Base-by-base conservation (phyloP, 2,797 vertebrate species). In the Acrossocheilus wenchowensis region DNA sequence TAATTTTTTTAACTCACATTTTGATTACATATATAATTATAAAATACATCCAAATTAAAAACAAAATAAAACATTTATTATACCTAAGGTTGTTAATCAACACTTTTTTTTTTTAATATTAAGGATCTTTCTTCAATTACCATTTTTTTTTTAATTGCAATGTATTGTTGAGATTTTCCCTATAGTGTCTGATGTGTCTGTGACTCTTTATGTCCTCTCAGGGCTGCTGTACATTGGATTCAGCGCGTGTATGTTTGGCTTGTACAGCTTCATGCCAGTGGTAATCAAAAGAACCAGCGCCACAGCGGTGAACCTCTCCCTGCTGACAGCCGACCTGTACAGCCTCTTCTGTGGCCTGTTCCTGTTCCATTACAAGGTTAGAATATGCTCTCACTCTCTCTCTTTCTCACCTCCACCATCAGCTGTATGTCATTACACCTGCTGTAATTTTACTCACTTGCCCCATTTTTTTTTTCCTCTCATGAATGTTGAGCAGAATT, bases 181-280 rank as follows among this genome's bases (percentile, higher is more conserved):
- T 60, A 9, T 26, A 12, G 10, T 12, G n/a, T 26, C 60, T 23
- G 52, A n/a, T 43, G 30, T 74, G 30, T 12, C 12, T 57, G 6
- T 50, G 21, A 10, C 2, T 64, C 19, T 72, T 62, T 34, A 26
- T 82, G 39, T 88, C 39, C 19, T 39, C 48, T 0, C 92, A 99
- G 97, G 98, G 41, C 94, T 99, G 78, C 95, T 99, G 82, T 98
- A 98, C 1, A 93, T 97, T 0, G 97, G 96, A 79, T 99, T 98
- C 88, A 98, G 97, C 14, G 96, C 96, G 93, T 98, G 97, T 92
- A 99, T 98, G 97, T 99, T 99, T 87, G 94, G 96, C 87, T 96
- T 99, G 74, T 99, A 99, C 93, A 98, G 97, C 94, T 97, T 99
- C 88, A 98, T 98, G 97, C 98, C 98, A 0, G 94, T 99, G 68